These are phyloP conservation scores for Smutsia temminckii DNA, from an alignment of 2,797 vertebrate species.

Conservation along the genomic window DNA sequence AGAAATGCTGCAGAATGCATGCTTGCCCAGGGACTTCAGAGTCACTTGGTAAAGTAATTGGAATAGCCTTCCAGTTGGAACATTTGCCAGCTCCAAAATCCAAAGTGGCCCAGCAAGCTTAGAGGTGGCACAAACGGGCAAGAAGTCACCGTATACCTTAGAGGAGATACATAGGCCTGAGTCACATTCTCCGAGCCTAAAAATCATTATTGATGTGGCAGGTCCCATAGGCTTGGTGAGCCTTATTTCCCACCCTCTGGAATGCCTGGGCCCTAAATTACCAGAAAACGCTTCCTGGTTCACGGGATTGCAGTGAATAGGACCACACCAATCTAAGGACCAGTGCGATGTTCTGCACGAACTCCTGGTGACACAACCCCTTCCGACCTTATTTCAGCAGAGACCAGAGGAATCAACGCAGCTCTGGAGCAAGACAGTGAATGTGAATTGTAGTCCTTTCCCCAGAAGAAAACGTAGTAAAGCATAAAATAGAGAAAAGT, in stretches of 20 bases:
- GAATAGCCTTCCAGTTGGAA: background rate
- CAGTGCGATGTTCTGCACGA: background rate
- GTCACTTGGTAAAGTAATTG: background rate
- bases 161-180: rapidly evolving
- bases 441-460: background rate
- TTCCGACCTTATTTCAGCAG: rapidly evolving
- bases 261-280: background rate
- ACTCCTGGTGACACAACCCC: background rate
- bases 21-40: background rate
- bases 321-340: background rate
- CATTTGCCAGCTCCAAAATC: background rate
- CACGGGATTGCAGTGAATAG: rapidly evolving
- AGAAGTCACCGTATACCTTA: background rate
- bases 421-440: background rate
- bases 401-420: background rate
- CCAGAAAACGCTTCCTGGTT: background rate
- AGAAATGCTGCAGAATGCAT: background rate
- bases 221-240: background rate
- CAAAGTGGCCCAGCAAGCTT: background rate
- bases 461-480: background rate
- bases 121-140: background rate
- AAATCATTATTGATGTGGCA: background rate
- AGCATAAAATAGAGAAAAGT: background rate
- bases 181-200: background rate
- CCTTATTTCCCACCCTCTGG: background rate